Evolutionary conservation across 2,888 invertebrate genomes (phyloP), one percentile per base, ranked within the genome.

Genomic region (Mechanitis messenoides): DNA sequence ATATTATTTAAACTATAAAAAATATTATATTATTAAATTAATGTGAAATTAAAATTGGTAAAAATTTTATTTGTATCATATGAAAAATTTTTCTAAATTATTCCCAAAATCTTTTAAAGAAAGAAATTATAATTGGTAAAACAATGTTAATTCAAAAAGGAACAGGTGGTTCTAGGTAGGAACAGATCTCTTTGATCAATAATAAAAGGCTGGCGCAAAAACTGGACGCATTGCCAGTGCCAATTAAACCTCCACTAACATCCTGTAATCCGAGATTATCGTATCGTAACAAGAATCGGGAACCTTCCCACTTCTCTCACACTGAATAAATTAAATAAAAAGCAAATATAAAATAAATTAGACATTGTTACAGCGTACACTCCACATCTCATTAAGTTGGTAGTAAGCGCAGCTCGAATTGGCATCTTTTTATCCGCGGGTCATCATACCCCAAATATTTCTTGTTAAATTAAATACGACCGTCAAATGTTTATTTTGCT

Each of bases 311-410:
- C 85, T 86, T 80, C 84, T 81, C 83, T 85, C 85, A 79, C 84
- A 78, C 81, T 78, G 87, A 85, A 87, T 88, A 86, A 88, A 87
- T 88, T 87, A 87, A 86, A 86, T 84, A 84, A 87, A 86, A 85
- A 85, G 74, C 74, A 79, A 80, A 81, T 81, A 83, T 84, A 81
- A 86, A 87, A 87, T 85, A 85, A 85, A 84, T 85, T 84, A 84
- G 83, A 83, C 71, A 71, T 72, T 72, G 71, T 72, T 71, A 68
- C 62, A 65, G 62, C 65, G 69, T 62, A 62, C 66, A 61, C 63
- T 65, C 67, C 60, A 67, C 71, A 74, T 74, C 83, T 84, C 84
- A 84, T 84, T 85, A 85, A 80, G 72, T 31, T 59, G 28, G 5
- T 3, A 50, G 50, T 50, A 31, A 50, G 31, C 28, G 9, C 50